Evolutionary conservation across 2,797 vertebrate genomes (phyloP).

Genomic region (Acanthopagrus latus): DNA sequence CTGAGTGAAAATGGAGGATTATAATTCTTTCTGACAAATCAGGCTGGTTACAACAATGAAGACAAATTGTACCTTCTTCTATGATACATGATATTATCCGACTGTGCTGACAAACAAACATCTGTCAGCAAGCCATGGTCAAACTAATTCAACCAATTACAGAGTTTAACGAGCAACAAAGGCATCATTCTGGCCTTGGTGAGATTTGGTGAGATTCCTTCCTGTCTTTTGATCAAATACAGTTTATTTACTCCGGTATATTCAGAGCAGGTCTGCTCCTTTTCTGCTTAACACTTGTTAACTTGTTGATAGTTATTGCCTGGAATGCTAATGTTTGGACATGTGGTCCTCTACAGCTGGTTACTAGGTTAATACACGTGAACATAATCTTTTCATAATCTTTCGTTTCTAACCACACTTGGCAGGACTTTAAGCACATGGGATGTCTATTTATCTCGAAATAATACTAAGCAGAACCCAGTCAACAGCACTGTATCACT

Average conservation of each 20-base stretch:
- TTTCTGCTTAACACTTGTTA: slow-evolving; percentile 6
- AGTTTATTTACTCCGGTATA: slow-evolving; percentile 15
- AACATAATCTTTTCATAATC: background rate
- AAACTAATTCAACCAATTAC: slow-evolving; percentile 32
- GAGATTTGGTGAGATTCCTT: slow-evolving; percentile 34
- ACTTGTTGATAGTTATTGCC: background rate
- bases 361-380: background rate
- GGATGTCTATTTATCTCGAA: background rate
- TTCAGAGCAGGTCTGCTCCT: slow-evolving; percentile 16
- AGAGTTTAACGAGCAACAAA: slow-evolving; percentile 31
- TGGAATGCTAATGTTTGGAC: background rate
- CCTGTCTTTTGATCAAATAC: slow-evolving; percentile 2
- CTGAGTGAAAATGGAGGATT: slow-evolving; percentile 6
- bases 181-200: slow-evolving; percentile 36
- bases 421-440: background rate
- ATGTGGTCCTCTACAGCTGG: background rate
- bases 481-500: background rate
- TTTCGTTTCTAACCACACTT: background rate
- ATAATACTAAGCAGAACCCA: background rate
- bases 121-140: slow-evolving; percentile 28
- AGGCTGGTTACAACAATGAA: background rate
- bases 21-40: slow-evolving; percentile 25
- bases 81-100: slow-evolving; percentile 14
- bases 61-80: background rate
- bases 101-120: slow-evolving; percentile 41